Base-by-base conservation (phyloP, 2,888 invertebrate species). In the Timema cristinae region DNA sequence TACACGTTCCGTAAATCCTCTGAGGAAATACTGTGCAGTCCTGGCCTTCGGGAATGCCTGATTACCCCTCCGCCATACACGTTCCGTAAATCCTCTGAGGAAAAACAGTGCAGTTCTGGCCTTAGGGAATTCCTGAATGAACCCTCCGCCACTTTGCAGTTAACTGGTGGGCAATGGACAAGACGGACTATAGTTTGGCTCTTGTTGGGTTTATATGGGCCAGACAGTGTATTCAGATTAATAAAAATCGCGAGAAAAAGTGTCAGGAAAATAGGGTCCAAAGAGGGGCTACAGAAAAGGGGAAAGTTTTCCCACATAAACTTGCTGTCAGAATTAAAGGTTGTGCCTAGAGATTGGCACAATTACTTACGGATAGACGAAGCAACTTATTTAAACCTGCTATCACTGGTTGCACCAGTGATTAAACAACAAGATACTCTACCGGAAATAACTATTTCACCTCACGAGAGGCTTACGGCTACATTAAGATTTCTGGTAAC, bases 361-460 rank as follows among this genome's bases (percentile, higher is more conserved):
- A 76, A 76, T 72, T 77, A 77, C 73, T 73, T 76, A 70, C 73
- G 76, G 72, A 76, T 76, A 75, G 71, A 75, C 72, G 75, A 76
- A 73, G 71, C 75, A 71, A 69, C 66, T 54, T 77, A 76, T 70
- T 72, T 76, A 50, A 75, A 73, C 67, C 75, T 68, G 10, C 51
- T 10, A 16, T 50, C 9, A 8, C 52, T 68, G 68, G 56, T 54
- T 32, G 16, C 68, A 50, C 68, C 68, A 16, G 5, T 68, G 9
- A 68, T 68, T 32, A 32, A 16, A 8, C 50, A 68, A 50, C 50
- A 52, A 10, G 52, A 68, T 50, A 66, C 16, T 66, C 16, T 66
- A 6, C n/a, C 32, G 66, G 32, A 47, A 66, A 6, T 7, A 68
- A 54, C 52, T 47, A 51, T 68, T 11, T 47, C 6, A 32, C 52